A percentile compares a stretch with the other conserved stretches of the same genome.
Conservation (phyloP, 2,888 invertebrate species). For the Pedicia rivosa region DNA sequence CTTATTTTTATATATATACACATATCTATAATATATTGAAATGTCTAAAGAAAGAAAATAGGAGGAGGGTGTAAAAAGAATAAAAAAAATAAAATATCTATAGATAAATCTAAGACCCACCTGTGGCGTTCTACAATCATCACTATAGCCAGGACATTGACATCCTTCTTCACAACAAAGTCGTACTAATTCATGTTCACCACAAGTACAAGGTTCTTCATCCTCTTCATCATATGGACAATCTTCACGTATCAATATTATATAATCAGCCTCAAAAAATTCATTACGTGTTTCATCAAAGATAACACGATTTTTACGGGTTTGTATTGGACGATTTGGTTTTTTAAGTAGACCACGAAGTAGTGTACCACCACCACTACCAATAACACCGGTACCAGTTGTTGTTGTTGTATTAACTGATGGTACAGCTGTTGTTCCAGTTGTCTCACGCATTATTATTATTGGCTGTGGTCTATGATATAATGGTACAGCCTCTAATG, state of each 20-base stretch:
- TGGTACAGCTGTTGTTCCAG: too few relatives aligned
- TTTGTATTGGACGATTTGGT: conserved; percentile 45
- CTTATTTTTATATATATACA: too few relatives aligned
- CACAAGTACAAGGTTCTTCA: conserved; percentile 56
- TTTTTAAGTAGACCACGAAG: conserved; percentile 48
- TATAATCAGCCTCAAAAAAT: conserved; percentile 85
- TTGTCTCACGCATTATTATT: conserved; percentile 30
- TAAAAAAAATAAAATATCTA: neutral
- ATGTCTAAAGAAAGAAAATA: too few relatives aligned
- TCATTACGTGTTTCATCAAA: conserved; percentile 82
- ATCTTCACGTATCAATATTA: conserved; percentile 77
- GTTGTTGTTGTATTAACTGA: too few relatives aligned
- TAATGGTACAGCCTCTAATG: neutral
- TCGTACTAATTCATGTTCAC: conserved; percentile 48
- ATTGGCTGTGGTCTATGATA: conserved; percentile 5
- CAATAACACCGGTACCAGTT: conserved; percentile 20
- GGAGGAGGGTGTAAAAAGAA: neutral
- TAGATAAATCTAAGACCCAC: conserved; percentile 16
- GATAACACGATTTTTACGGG: conserved; percentile 63
- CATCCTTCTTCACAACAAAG: conserved; percentile 54
- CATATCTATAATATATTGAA: too few relatives aligned
- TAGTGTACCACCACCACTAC: too few relatives aligned
- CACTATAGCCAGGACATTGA: conserved; percentile 25
- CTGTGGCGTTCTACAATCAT: conserved; percentile 27
- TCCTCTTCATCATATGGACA: conserved; percentile 70